Percentiles rank a stretch among this genome's conserved stretches.
Conservation (phyloP, 2,113 vertebrate species). For the Catharus minimus region DNA sequence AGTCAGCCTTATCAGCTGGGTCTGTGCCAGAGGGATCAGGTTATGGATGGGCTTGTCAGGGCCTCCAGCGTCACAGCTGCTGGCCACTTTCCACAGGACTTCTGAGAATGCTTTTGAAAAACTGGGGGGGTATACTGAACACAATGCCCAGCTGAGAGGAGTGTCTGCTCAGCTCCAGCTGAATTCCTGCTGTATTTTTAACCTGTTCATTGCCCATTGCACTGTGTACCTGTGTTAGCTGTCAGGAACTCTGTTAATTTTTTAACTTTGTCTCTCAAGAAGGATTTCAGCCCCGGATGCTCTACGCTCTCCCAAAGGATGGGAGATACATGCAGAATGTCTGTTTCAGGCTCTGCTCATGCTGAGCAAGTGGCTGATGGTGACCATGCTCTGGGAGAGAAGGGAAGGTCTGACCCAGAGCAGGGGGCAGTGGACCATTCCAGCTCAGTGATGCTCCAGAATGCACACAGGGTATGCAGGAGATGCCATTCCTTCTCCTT, state of each 20-base stretch:
- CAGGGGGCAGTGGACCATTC: fast-evolving
- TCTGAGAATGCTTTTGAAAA: not conserved
- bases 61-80: not conserved
- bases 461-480: fast-evolving
- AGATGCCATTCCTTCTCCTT: not conserved
- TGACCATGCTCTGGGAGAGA: fast-evolving
- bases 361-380: fast-evolving
- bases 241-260: not conserved
- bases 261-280: not conserved
- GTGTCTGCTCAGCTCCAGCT: not conserved
- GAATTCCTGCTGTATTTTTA: not conserved
- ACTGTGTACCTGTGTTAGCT: not conserved
- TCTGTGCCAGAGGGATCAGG: not conserved
- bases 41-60: not conserved
- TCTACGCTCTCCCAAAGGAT: not conserved
- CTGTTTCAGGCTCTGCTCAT: fast-evolving
- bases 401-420: not conserved
- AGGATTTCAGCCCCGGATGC: not conserved
- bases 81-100: not conserved
- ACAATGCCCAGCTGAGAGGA: not conserved
- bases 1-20: not conserved
- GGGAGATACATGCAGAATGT: fast-evolving
- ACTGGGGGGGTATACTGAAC: not conserved
- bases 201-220: not conserved
- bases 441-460: fast-evolving